Base-by-base conservation (phyloP, 37 sponge, comb jelly and placozoan genomes). In the Amphimedon queenslandica region DNA sequence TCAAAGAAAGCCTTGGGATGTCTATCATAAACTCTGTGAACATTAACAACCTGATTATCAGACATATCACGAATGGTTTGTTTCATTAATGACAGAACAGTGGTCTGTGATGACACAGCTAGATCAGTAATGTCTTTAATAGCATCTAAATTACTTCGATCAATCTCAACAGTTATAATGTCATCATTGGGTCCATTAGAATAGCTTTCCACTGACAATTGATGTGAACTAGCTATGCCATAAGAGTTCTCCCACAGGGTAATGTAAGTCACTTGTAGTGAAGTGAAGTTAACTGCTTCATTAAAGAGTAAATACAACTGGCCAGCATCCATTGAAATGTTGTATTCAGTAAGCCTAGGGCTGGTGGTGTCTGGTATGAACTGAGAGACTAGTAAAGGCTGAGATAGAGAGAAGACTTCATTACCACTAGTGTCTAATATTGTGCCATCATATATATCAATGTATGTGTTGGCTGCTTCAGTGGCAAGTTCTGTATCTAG, bases 341-440 rank as follows among this genome's bases (percentile, higher is more conserved):
- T 80, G 79, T 80, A 93, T 6, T 76, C 66, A 28, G 77, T 8
- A 33, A 95, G 71, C 0, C 27, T 37, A n/a, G 92, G 92, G 72
- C 79, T 60, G 0, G 88, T 87, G 1, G 85, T 78, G 58, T 95
- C 96, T 35, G 55, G 55, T 23, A 84, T 75, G 43, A 75, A 83
- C n/a, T 28, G 23, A 35, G 37, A 13, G 24, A 78, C 70, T 6
- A 36, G n/a, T 33, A 61, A 55, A 29, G 91, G 87, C 55, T 23
- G 39, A 3, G 16, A 51, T 51, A 81, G 71, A 10, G 27, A 69
- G 1, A 63, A 1, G 24, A 77, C 74, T 18, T 77, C 86, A 77
- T 84, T 90, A 30, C 78, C 78, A 73, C 78, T 66, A 27, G 90
- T 90, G 51, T 90, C 90, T 75, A 42, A 73, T 1, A 93, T 77